These are phyloP conservation scores for Coelinius sp. DNA, from an alignment of 2,888 invertebrate species.

Conservation along the genomic window DNA sequence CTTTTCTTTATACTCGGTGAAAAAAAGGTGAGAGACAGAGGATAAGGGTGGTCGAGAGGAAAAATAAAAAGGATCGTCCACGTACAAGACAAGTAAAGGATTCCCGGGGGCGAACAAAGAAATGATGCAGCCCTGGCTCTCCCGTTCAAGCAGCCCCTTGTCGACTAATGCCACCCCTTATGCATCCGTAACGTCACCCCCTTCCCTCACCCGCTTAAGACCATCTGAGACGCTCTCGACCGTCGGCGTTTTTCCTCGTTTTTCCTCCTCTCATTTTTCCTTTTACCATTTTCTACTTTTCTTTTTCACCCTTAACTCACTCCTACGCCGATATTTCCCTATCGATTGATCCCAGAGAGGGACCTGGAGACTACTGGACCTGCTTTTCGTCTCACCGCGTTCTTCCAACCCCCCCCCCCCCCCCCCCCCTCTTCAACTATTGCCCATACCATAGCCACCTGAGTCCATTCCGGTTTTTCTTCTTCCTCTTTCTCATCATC, in stretches of 20 bases:
- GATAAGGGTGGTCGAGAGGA: conserved; percentile 4
- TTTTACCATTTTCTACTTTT: conserved; percentile 32
- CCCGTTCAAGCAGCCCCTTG: conserved; percentile 49
- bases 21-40: conserved; percentile 27
- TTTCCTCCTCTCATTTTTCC: conserved; percentile 35
- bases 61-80: conserved; percentile 50
- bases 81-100: conserved; percentile 49
- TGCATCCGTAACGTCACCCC: conserved; percentile 53
- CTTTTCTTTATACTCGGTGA: not conserved
- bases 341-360: conserved; percentile 66
- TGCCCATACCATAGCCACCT: conserved; percentile 38
- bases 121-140: conserved; percentile 48
- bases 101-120: conserved; percentile 55
- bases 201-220: not conserved
- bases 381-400: conserved; percentile 36
- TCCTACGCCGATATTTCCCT: conserved; percentile 67
- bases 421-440: not conserved
- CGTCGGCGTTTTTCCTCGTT: conserved; percentile 43
- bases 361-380: conserved; percentile 44
- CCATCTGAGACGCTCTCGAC: conserved; percentile 41
- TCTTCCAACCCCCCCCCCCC: conserved; percentile 25
- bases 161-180: conserved; percentile 65
- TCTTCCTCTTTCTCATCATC: conserved; percentile 37
- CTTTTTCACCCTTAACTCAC: conserved; percentile 54
- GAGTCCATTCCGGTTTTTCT: conserved; percentile 38